Evolutionary conservation across 1,140 invertebrate species (phyloP).

Genomic region (Nylanderia fulva): DNA sequence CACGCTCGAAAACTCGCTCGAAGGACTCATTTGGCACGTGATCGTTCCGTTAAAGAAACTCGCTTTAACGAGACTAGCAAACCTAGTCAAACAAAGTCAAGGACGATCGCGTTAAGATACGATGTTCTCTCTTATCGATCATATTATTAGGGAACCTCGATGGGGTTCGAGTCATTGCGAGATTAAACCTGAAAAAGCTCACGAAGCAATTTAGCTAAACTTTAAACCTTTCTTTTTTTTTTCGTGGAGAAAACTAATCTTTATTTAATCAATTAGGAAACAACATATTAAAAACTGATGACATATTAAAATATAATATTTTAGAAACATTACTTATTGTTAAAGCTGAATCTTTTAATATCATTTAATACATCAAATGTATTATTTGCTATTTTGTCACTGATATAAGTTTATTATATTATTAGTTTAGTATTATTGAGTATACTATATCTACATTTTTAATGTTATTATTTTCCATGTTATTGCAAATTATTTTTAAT

Average conservation of each 20-base stretch:
- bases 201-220: conserved; percentile 19
- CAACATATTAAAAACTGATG: not conserved
- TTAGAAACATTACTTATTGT: not conserved
- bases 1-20: not conserved
- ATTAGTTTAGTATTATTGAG: not conserved
- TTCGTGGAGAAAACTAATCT: not conserved
- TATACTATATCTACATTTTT: not conserved
- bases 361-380: not conserved
- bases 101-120: conserved; percentile 39
- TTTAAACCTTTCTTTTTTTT: not conserved
- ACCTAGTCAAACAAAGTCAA: conserved; percentile 46
- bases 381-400: not conserved
- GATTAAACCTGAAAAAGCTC: conserved; percentile 27
- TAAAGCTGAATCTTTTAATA: not conserved
- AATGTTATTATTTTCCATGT: not conserved
- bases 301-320: conserved; percentile 12
- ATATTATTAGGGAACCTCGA: conserved; percentile 2
- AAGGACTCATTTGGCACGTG: conserved; percentile 1
- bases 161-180: not conserved
- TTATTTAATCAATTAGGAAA: conserved; percentile 17
- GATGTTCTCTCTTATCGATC: conserved; percentile 23
- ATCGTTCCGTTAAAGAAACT: conserved; percentile 11
- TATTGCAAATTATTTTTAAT: not conserved
- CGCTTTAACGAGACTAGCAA: not conserved
- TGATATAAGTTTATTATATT: not conserved